phyloP scores from a whole-genome alignment of 2,797 vertebrate species.

The Enteromius treurensis region DNA sequence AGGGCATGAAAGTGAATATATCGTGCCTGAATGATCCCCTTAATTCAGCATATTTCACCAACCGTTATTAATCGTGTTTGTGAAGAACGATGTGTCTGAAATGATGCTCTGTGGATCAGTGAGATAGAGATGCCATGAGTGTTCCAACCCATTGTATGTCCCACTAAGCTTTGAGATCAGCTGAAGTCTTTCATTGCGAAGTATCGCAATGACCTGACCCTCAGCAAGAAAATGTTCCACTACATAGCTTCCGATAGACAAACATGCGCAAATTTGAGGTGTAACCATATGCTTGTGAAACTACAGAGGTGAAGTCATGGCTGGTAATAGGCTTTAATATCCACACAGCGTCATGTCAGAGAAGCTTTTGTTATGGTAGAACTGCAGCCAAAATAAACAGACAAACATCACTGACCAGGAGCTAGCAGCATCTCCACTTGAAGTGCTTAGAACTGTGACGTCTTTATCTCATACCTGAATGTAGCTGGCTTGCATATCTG shows the following conservation, averaged over 20 bases:
- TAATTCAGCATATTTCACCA: conserved; percentile 11
- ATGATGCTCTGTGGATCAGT: conserved; percentile 23
- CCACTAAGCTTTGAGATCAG: conserved; percentile 34
- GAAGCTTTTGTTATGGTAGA: conserved; percentile 36
- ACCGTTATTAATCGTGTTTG: conserved; percentile 26
- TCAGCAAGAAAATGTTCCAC: conserved; percentile 22
- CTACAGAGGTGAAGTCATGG: conserved; percentile 19
- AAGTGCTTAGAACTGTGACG: neutral
- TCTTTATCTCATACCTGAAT: conserved; percentile 46
- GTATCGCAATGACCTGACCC: conserved; percentile 12
- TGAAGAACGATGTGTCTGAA: conserved; percentile 14
- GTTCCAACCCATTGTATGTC: conserved; percentile 38
- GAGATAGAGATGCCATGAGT: conserved; percentile 5
- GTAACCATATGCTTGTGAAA: neutral
- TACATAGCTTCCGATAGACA: conserved; percentile 1
- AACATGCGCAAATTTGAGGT: conserved; percentile 1
- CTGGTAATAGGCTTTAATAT: conserved; percentile 14
- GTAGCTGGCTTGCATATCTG: conserved; percentile 28
- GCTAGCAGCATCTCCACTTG: conserved; percentile 49
- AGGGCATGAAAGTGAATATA: neutral
- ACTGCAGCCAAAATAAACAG: conserved; percentile 58
- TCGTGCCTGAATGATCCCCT: neutral
- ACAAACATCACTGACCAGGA: conserved; percentile 56
- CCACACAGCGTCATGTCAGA: conserved; percentile 12
- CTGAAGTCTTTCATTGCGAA: no score